These are phyloP conservation scores for Erebia ligea DNA, from an alignment of 2,888 invertebrate genomes.

Conservation along the genomic window DNA sequence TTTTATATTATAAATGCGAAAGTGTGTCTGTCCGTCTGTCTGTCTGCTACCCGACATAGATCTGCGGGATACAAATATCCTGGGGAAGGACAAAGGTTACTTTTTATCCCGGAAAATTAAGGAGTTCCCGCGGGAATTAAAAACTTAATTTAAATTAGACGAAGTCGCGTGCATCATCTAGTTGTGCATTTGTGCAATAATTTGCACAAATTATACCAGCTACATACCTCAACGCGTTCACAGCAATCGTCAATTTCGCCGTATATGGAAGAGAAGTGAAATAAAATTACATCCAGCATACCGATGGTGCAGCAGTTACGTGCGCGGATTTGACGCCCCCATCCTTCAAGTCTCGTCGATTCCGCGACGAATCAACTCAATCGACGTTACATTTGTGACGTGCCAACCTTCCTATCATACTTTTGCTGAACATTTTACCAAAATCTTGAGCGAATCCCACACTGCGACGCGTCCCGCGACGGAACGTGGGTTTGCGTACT, in stretches of 20 bases:
- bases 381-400: background rate
- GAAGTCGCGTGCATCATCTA: too few species aligned
- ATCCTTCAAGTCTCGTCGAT: background rate
- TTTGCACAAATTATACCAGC: background rate
- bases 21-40: too few species aligned
- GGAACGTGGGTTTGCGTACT: too few species aligned
- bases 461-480: too few species aligned
- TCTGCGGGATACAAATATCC: too few species aligned
- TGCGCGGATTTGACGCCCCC: slow-evolving; percentile 12
- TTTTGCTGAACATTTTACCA: background rate
- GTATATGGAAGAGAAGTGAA: slow-evolving; percentile 25
- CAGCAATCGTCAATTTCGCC: slow-evolving; percentile 28
- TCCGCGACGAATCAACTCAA: background rate
- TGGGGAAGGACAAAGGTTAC: too few species aligned
- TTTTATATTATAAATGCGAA: too few species aligned
- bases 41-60: too few species aligned
- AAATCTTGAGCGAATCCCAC: background rate
- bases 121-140: too few species aligned
- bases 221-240: slow-evolving; percentile 15
- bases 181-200: background rate
- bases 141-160: too few species aligned
- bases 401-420: background rate
- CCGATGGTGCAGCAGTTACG: slow-evolving; percentile 14
- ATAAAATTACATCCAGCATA: slow-evolving; percentile 23
- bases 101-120: too few species aligned